Evolutionary conservation across 1,140 invertebrate genomes (phyloP), one percentile per base, ranked within the genome.

Genomic region (Stegodyphus mimosarum): DNA sequence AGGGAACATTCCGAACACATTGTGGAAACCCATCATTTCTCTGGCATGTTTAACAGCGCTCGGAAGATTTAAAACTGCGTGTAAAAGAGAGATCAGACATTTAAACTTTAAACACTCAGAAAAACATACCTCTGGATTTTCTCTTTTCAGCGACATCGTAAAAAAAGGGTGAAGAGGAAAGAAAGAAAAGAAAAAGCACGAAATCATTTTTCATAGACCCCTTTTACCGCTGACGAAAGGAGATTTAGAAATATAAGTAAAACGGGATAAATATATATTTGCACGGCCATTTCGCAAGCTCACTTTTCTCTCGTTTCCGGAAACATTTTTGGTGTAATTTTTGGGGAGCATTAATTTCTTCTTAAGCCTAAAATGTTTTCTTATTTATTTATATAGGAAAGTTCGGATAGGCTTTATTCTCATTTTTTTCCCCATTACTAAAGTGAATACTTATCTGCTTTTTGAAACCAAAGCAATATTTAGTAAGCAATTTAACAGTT

Each of bases 281-380:
- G 53, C 71, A 53, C 67, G 13, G 13, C 33, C 69, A 60, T 60
- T 15, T 60, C 9, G 1, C 15, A 60, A 11, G 9, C 55, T 11
- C 55, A 15, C n/a, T 63, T 66, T 67, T 67, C 11, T 74, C 11
- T n/a, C n/a, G 48, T 66, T 55, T 53, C 33, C 15, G 9, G 70
- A 53, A 70, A 52, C 60, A 73, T 48, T 80, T 71, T 33, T 1
- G 17, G 52, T 66, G 60, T 83, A 17, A 83, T 83, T 83, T 83
- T 83, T 83, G 74, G 70, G 70, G 33, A 33, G 74, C 70, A 74
- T 81, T 83, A 83, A 83, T 83, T 83, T 72, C 80, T 60, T 63
- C 18, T 7, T 51, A 6, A 48, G 78, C 66, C 33, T 33, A 33
- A 3, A 33, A 33, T 33, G 33, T 33, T 33, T 33, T 33, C 33